Evolutionary conservation across 2,888 invertebrate species (phyloP).

Genomic region (Eilema sororculum): DNA sequence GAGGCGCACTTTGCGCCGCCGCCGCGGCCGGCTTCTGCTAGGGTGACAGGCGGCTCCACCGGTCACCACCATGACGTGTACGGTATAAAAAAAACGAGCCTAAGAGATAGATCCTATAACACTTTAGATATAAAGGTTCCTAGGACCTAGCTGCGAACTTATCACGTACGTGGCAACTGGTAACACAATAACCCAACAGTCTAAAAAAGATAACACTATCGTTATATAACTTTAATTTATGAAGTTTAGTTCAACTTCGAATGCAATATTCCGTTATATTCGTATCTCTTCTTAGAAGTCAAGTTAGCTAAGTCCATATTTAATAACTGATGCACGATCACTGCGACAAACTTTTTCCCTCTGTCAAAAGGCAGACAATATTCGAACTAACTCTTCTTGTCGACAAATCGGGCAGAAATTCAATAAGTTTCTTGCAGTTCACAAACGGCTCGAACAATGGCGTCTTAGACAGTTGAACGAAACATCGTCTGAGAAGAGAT

Average conservation of each 20-base stretch:
- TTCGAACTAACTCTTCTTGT: background rate
- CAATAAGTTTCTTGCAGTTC: constrained; percentile 14
- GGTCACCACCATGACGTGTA: no score
- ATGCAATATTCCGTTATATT: background rate
- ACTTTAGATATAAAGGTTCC: no score
- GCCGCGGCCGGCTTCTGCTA: no score
- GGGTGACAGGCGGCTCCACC: no score
- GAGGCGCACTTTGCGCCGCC: no score
- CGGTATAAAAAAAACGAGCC: no score
- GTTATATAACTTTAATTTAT: background rate
- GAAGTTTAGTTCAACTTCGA: background rate
- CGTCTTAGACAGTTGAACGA: background rate
- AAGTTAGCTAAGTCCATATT: background rate
- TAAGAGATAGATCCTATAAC: no score
- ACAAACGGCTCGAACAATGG: background rate
- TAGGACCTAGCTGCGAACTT: no score
- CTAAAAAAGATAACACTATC: background rate
- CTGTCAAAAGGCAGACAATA: background rate
- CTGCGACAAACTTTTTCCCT: background rate
- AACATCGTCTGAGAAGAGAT: background rate
- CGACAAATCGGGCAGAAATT: constrained; percentile 2
- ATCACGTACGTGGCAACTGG: no score
- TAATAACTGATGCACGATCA: background rate
- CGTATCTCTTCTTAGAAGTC: background rate
- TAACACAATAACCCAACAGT: no score